These are phyloP conservation scores for Cantharis nigra DNA, from an alignment of 2,888 invertebrate genomes.

Conservation along the genomic window DNA sequence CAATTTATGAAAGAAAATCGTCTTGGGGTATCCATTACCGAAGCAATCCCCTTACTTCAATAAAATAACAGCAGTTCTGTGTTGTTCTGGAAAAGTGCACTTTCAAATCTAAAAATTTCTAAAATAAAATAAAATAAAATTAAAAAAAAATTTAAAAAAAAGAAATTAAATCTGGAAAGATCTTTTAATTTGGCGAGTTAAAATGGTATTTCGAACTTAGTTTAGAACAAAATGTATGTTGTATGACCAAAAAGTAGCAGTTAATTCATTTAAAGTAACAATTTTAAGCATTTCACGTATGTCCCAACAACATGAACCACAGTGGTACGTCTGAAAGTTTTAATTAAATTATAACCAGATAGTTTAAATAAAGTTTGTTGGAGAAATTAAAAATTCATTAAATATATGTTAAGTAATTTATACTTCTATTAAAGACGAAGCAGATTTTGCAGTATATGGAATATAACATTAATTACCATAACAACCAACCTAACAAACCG, in stretches of 20 bases:
- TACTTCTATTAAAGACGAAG: conserved; percentile 28
- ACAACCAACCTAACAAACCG: conserved; percentile 40
- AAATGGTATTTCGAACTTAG: not conserved
- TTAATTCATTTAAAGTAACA: not conserved
- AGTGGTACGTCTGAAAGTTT: not conserved
- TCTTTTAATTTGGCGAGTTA: not conserved
- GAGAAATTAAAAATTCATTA: not conserved
- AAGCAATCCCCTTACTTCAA: too few relatives aligned
- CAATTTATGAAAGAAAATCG: too few relatives aligned
- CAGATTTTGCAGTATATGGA: conserved; percentile 35
- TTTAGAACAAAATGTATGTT: not conserved
- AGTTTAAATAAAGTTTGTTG: not conserved
- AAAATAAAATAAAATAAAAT: too few relatives aligned
- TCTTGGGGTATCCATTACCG: too few relatives aligned
- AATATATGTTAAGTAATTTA: conserved; percentile 4
- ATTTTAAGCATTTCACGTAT: not conserved
- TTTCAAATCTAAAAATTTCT: too few relatives aligned
- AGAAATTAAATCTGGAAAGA: not conserved
- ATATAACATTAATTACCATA: conserved; percentile 47
- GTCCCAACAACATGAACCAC: not conserved
- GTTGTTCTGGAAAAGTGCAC: too few relatives aligned
- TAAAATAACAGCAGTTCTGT: too few relatives aligned
- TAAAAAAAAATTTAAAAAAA: too few relatives aligned
- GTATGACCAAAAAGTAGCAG: not conserved
- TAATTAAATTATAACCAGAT: not conserved